A percentile compares a stretch with the other conserved stretches of the same genome.
phyloP scores from a whole-genome alignment of 2,888 invertebrate species.

The Cotesia congregata region DNA sequence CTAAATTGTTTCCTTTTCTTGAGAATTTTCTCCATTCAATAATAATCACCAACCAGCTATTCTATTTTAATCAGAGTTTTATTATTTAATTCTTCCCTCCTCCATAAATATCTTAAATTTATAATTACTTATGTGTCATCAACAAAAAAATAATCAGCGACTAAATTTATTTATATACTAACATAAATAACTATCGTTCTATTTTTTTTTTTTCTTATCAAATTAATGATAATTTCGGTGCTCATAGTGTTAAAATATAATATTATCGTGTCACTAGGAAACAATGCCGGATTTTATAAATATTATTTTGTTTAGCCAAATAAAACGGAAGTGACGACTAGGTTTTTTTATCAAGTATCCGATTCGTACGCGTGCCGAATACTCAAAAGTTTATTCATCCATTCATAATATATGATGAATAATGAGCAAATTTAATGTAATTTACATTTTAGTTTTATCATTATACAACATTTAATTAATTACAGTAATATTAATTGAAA shows the following conservation, averaged over 20 bases:
- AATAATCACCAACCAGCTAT: background rate
- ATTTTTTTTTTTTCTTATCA: too few species aligned
- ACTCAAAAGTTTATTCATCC: slow-evolving; percentile 11
- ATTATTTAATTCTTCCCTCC: background rate
- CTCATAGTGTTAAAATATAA: background rate
- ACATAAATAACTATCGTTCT: too few species aligned
- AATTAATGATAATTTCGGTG: background rate
- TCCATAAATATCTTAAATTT: background rate
- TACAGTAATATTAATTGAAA: background rate
- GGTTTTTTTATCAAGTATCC: slow-evolving; percentile 22
- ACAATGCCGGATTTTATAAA: background rate
- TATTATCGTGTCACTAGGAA: background rate
- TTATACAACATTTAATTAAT: background rate
- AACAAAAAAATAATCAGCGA: too few species aligned
- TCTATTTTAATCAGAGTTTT: background rate
- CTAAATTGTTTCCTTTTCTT: background rate
- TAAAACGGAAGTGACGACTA: slow-evolving; percentile 32
- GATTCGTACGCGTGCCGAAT: slow-evolving; percentile 28
- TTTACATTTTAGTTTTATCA: background rate
- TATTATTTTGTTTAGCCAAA: slow-evolving; percentile 6
- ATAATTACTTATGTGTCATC: background rate
- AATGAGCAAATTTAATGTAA: slow-evolving; percentile 11
- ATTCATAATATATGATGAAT: slow-evolving; percentile 3
- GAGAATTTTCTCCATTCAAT: background rate
- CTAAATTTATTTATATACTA: too few species aligned